phyloP scores from a whole-genome alignment of 2,113 vertebrate genomes.

The Pedetes capensis region DNA sequence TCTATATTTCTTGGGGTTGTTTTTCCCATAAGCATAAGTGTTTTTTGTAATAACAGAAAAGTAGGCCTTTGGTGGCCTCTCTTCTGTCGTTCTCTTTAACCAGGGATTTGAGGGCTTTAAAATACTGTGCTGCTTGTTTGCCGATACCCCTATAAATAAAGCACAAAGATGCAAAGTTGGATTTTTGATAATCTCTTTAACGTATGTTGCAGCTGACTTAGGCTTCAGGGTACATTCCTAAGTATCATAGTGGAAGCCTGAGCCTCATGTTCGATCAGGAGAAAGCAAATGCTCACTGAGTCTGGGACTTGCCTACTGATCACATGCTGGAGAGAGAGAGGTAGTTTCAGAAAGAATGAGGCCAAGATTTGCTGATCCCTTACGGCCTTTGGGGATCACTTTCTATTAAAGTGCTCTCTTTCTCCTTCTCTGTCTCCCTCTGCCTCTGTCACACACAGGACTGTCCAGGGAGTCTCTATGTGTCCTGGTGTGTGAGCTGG shows the following conservation, averaged over 20 bases:
- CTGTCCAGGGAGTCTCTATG: neutral
- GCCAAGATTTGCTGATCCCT: neutral
- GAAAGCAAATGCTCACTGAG: neutral
- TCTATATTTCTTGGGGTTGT: neutral
- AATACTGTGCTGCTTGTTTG: neutral
- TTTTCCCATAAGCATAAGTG: neutral
- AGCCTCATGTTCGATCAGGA: neutral
- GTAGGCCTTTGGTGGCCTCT: neutral
- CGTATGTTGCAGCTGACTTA: neutral
- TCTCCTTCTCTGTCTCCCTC: neutral
- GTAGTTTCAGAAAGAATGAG: neutral
- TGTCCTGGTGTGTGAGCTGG: neutral
- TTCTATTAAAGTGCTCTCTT: neutral
- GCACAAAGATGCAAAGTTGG: neutral
- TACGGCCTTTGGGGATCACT: neutral
- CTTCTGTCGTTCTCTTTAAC: neutral
- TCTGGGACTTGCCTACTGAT: neutral
- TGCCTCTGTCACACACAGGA: neutral
- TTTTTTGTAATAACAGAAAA: slow-evolving; percentile 22
- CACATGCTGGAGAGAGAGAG: neutral
- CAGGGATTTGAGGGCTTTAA: neutral
- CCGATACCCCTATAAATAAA: neutral
- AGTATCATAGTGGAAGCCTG: neutral
- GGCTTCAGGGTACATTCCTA: neutral
- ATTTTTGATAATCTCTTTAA: neutral